These are phyloP conservation scores for Nothura maculosa DNA, from an alignment of 2,797 vertebrate species.

Conservation along the genomic window DNA sequence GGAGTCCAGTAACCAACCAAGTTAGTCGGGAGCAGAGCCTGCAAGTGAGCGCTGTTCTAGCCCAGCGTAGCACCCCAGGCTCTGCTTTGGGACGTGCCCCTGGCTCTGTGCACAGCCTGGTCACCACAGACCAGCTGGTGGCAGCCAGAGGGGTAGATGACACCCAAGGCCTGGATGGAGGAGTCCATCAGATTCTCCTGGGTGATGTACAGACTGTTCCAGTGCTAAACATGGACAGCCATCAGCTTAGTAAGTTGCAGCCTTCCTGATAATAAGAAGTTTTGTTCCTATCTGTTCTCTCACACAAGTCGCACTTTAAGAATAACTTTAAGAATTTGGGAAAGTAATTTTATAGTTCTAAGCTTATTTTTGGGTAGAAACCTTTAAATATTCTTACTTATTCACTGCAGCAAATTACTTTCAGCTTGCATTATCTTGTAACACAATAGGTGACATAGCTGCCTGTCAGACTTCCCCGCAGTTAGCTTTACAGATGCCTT, in stretches of 20 bases:
- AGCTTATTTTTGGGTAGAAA: neutral
- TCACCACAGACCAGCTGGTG: conserved; percentile 78
- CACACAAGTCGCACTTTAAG: neutral
- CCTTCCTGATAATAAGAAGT: neutral
- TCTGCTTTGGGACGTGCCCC: conserved; percentile 42
- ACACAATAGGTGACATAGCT: neutral
- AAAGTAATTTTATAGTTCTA: neutral
- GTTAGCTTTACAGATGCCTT: neutral
- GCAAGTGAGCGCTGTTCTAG: conserved; percentile 60
- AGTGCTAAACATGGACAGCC: conserved; percentile 76
- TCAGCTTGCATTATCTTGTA: neutral
- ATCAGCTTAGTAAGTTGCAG: conserved; percentile 79
- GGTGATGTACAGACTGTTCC: conserved; percentile 80
- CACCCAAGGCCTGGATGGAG: conserved; percentile 60
- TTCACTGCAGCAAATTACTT: neutral
- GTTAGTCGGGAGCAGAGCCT: conserved; percentile 73
- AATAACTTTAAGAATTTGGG: neutral
- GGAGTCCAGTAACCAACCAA: conserved; percentile 55
- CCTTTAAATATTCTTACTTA: neutral
- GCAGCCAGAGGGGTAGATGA: conserved; percentile 70
- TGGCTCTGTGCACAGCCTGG: conserved; percentile 63
- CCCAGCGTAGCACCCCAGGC: conserved; percentile 25
- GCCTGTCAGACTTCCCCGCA: neutral
- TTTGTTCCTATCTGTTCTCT: neutral
- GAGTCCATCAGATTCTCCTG: conserved; percentile 79